Evolutionary conservation across 2,888 invertebrate species (phyloP), one percentile per base, ranked within the genome.

Genomic region (Eupithecia inturbata): DNA sequence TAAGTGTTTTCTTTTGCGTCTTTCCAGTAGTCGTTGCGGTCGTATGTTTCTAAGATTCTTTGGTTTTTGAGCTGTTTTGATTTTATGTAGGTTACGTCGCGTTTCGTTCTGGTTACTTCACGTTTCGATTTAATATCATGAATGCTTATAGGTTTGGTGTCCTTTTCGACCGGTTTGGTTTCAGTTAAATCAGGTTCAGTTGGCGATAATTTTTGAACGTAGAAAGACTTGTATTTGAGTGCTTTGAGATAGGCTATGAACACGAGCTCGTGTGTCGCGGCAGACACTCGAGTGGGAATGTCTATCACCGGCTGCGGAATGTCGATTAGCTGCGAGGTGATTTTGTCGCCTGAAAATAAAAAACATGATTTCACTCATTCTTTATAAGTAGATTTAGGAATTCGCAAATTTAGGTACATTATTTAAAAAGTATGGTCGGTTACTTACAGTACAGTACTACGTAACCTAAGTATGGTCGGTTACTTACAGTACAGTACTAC

Each of bases 221-320:
- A 96, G 80, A 95, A 97, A 0, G 96, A 95, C 82, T 95, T 96
- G 80, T 96, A 97, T 1, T 97, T 87, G 0, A 97, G 92, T 0
- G 97, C 96, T 2, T 97, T 83, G 4, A 95, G 87, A 5, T 88
- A 82, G 0, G 96, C 96, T n/a, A 95, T 82, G 85, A 98, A 98
- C 0, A 97, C 92, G 0, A 98, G 86, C 82, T 98, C 98, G 80
- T 95, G 93, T 0, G 92, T 95, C 0, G 98, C 97, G 3, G 80
- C 85, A 1, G 97, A 96, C 0, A 83, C 71, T 49, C 98, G 91
- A 49, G 96, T 97, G 0, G 93, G 92, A 49, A 97, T 95, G 0
- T 89, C 85, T 41, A 84, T 77, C 0, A 98, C 92, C 0, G 92
- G 79, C 0, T 89, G 83, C 0, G 97, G 95, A 75, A 98, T 92